These are phyloP conservation scores for Odontamblyopus lacepedii DNA, from an alignment of 2,797 vertebrate species.

Conservation along the genomic window DNA sequence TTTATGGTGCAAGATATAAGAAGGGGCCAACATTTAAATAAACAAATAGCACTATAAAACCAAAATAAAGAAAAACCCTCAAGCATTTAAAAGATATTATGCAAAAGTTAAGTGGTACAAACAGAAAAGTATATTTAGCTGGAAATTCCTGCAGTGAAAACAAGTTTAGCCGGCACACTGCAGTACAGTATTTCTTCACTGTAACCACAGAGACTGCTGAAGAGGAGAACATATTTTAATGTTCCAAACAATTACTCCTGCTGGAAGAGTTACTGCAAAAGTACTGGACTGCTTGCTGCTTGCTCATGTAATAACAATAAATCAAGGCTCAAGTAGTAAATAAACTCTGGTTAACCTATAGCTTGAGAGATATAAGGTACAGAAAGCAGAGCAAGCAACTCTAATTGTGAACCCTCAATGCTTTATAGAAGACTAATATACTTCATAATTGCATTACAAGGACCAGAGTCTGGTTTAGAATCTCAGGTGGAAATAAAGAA, in stretches of 20 bases:
- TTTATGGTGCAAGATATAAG: neutral
- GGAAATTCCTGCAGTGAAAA: neutral
- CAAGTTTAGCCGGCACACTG: neutral
- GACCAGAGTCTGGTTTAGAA: constrained; percentile 20
- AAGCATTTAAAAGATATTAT: neutral
- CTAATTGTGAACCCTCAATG: constrained; percentile 13
- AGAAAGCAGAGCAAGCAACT: constrained; percentile 17
- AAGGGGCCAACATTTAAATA: neutral
- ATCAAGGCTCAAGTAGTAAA: constrained; percentile 35
- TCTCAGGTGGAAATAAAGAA: constrained; percentile 32
- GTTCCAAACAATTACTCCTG: constrained; percentile 47
- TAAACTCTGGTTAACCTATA: constrained; percentile 30
- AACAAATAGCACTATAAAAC: neutral
- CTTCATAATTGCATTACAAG: constrained; percentile 9
- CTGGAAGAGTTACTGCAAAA: constrained; percentile 23
- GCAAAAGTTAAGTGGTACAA: neutral
- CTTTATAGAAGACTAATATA: constrained; percentile 4
- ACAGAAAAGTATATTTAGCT: neutral
- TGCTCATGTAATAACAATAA: constrained; percentile 34
- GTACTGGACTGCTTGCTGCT: constrained; percentile 21
- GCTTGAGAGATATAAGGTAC: constrained; percentile 19
- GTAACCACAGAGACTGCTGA: constrained; percentile 20
- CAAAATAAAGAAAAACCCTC: neutral
- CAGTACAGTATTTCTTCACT: constrained; percentile 16
- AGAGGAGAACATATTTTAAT: constrained; percentile 24